Evolutionary conservation across 1,140 invertebrate genomes (phyloP).

Genomic region (Ceratina japonica): DNA sequence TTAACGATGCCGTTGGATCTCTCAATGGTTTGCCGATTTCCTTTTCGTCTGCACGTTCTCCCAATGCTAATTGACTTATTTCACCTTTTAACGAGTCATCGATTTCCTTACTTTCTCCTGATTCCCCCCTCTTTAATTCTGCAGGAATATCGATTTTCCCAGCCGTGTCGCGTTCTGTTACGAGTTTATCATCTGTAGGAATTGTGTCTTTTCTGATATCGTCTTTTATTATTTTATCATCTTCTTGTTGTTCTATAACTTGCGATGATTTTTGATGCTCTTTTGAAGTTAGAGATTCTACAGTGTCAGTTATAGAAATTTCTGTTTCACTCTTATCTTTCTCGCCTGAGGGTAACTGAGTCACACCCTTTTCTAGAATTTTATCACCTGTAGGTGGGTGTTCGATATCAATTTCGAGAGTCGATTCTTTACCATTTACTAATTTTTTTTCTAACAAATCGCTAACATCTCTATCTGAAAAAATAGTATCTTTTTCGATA

Average conservation of each 20-base stretch:
- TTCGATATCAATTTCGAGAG: not conserved
- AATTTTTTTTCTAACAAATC: not conserved
- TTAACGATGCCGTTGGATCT: not conserved
- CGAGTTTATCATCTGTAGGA: not conserved
- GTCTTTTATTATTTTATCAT: not conserved
- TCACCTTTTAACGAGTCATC: not conserved
- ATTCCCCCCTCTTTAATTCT: not conserved
- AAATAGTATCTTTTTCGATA: not conserved
- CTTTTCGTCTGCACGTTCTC: conserved; percentile 4
- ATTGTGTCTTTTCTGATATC: not conserved
- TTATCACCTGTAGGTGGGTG: not conserved
- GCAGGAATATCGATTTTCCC: not conserved
- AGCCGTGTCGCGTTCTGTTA: not conserved
- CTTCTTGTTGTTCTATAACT: not conserved
- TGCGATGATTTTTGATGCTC: not conserved
- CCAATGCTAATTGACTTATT: not conserved
- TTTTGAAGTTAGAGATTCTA: not conserved
- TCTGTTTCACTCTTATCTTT: too few species aligned
- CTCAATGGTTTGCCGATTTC: not conserved
- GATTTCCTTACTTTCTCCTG: not conserved
- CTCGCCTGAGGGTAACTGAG: not conserved
- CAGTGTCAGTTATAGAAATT: too few species aligned
- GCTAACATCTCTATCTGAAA: not conserved
- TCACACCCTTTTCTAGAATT: not conserved
- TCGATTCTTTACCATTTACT: not conserved